Conservation (phyloP, 2,888 invertebrate species). For the Pteria penguin region DNA sequence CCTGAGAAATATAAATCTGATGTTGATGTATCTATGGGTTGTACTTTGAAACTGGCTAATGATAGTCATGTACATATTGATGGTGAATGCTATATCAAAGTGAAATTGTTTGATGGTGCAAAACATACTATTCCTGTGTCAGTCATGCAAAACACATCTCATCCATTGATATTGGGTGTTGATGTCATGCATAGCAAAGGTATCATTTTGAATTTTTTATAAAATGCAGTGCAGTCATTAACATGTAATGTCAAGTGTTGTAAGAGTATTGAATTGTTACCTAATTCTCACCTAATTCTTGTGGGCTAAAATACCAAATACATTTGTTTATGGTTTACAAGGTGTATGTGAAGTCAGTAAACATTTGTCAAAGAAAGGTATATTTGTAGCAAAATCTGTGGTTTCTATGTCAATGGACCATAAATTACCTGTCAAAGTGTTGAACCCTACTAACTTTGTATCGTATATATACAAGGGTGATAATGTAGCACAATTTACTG, state of each 20-base stretch:
- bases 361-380: neutral
- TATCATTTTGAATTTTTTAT: neutral
- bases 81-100: neutral
- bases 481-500: conserved; percentile 1
- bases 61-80: neutral
- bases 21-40: neutral
- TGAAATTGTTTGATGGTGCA: neutral
- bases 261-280: neutral
- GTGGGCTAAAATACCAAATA: neutral
- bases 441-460: conserved; percentile 7
- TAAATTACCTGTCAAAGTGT: conserved; percentile 22
- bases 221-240: neutral
- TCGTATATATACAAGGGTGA: neutral
- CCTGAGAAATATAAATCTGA: neutral
- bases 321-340: neutral
- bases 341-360: neutral
- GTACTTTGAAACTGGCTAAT: neutral
- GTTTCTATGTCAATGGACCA: neutral
- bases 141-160: neutral
- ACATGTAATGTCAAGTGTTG: neutral
- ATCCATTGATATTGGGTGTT: neutral
- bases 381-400: conserved; percentile 22
- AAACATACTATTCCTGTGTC: neutral
- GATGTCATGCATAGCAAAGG: neutral
- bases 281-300: neutral